Base-by-base conservation (phyloP, 2,113 vertebrate genomes). In the Eonycteris spelaea region DNA sequence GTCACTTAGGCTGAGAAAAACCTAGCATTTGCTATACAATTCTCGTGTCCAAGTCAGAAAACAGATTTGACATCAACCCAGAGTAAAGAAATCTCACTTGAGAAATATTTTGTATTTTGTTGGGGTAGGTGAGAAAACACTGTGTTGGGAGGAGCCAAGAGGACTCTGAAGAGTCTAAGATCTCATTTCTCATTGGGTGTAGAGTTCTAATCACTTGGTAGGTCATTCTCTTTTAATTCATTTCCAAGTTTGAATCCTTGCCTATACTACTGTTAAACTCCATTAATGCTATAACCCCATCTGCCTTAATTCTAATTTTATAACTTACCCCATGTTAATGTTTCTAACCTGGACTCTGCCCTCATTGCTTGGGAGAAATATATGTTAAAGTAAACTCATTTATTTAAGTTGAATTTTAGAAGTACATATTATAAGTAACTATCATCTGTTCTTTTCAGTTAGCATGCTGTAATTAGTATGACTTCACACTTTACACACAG, bases 231-330 rank as follows among this genome's bases (percentile, higher is more conserved):
- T 89, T 91, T 94, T 35, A 91, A 24, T 53, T 79, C 21, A 38
- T 90, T 97, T 96, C 43, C 19, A 45, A 77, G 26, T 95, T 48
- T 95, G 82, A 97, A 70, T 22, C 28, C 9, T 78, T 96, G 43
- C 59, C 67, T 73, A 68, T 65, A 16, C 30, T 77, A 16, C 11
- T 55, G 18, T 93, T 74, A 33, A 89, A 86, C 24, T 68, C 3
- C 14, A 26, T 15, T 80, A 71, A 71, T 85, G 45, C 1, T 68
- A 1, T 59, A 68, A 19, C 4, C 15, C 21, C 11, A 24, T 79
- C 35, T 65, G 21, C 59, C 45, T 89, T 86, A 45, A 28, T 84
- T 86, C 40, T 90, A 48, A 40, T 48, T 84, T 35, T 96, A 57
- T 55, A 93, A 33, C 11, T 85, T 19, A 91, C 2, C 3, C 38